phyloP scores from a whole-genome alignment of 1,140 invertebrate species.

The Drosophila watanabei region DNA sequence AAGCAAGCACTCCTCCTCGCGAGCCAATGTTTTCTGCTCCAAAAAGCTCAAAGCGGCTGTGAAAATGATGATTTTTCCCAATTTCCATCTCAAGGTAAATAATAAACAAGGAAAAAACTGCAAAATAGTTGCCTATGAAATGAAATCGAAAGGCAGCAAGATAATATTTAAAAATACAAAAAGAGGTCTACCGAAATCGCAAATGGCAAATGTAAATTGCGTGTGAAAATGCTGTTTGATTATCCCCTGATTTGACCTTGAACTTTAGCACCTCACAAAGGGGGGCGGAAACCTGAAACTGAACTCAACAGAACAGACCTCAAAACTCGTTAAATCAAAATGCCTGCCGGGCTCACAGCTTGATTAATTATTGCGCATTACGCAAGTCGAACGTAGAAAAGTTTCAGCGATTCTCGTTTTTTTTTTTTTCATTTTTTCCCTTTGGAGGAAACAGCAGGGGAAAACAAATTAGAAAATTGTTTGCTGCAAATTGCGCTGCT shows the following conservation, averaged over 20 bases:
- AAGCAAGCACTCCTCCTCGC: conserved; percentile 22
- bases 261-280: conserved; percentile 48
- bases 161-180: conserved; percentile 7
- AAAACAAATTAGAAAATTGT: conserved; percentile 73
- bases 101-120: conserved; percentile 13
- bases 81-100: conserved; percentile 35
- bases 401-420: conserved; percentile 8
- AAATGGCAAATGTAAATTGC: conserved; percentile 48
- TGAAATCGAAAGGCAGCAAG: conserved; percentile 64
- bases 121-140: conserved; percentile 34
- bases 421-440: conserved; percentile 4
- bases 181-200: conserved; percentile 6
- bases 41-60: conserved; percentile 80
- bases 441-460: conserved; percentile 12
- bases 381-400: conserved; percentile 45
- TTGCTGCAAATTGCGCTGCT: conserved; percentile 61
- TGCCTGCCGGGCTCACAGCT: conserved; percentile 21
- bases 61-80: conserved; percentile 61
- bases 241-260: conserved; percentile 56
- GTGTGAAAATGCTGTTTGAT: conserved; percentile 63
- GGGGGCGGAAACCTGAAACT: conserved; percentile 1
- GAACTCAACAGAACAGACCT: conserved; percentile 20
- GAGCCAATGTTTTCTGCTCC: conserved; percentile 74
- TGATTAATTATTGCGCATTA: conserved; percentile 78
- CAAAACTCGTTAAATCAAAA: conserved; percentile 63